Conservation (phyloP, 2,113 vertebrate species). For the Crotalus helleri region DNA sequence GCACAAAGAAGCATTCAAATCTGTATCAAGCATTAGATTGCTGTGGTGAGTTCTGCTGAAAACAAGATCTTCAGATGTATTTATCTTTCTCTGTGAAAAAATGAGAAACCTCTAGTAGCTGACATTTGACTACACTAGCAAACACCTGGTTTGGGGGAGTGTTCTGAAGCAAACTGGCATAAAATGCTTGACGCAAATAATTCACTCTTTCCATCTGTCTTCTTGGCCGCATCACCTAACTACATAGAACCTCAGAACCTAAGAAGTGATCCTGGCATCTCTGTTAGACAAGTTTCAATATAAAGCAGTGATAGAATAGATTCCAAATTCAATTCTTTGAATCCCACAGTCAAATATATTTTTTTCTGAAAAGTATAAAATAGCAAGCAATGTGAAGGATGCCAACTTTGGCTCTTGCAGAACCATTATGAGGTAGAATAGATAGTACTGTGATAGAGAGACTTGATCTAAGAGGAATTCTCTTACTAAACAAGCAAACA, state of each 20-base stretch:
- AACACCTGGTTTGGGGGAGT: neutral
- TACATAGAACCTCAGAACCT: neutral
- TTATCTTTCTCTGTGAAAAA: neutral
- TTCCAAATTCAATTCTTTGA: neutral
- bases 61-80: neutral
- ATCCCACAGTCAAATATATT: neutral
- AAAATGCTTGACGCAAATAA: neutral
- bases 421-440: neutral
- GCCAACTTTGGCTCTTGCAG: neutral
- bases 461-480: neutral
- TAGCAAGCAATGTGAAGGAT: neutral
- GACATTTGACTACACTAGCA: neutral
- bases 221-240: neutral
- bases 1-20: neutral
- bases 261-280: neutral
- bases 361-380: neutral
- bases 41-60: neutral
- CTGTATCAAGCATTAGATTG: neutral
- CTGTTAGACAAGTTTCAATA: neutral
- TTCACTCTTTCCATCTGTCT: neutral
- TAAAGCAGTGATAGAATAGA: neutral
- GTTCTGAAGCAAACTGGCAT: neutral
- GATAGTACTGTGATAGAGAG: neutral
- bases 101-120: neutral
- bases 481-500: neutral